These are phyloP conservation scores for Ennomos quercinarius DNA, from an alignment of 2,888 invertebrate species.

Conservation along the genomic window DNA sequence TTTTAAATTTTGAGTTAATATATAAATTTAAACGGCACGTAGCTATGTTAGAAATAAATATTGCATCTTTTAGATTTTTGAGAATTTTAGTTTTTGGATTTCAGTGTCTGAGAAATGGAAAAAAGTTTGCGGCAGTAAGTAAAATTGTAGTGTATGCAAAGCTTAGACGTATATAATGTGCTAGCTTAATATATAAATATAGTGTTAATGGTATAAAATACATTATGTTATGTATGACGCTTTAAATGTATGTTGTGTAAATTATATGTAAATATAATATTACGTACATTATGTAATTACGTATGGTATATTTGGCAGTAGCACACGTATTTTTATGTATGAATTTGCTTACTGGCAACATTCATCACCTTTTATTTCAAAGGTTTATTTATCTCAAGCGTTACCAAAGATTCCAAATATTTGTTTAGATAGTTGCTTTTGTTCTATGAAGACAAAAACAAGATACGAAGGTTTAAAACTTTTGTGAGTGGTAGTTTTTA, in stretches of 20 bases:
- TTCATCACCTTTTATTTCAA: constrained; percentile 11
- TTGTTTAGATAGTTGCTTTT: too few relatives aligned
- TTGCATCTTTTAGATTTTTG: constrained; percentile 58
- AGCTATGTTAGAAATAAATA: constrained; percentile 45
- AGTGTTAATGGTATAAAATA: constrained; percentile 9
- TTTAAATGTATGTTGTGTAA: constrained; percentile 22
- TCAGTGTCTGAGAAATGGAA: constrained; percentile 84
- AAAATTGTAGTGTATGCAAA: constrained; percentile 70
- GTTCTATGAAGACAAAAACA: too few relatives aligned
- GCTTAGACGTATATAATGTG: constrained; percentile 56
- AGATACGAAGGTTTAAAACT: too few relatives aligned
- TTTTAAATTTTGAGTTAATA: constrained; percentile 29
- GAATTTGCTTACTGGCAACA: constrained; percentile 20
- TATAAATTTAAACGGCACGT: constrained; percentile 37
- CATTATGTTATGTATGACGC: constrained; percentile 21
- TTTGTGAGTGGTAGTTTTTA: too few relatives aligned
- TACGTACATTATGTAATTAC: constrained; percentile 13
- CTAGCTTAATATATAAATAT: constrained; percentile 39
- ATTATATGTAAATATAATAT: constrained; percentile 5
- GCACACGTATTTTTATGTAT: constrained; percentile 6
- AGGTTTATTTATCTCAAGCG: too few relatives aligned
- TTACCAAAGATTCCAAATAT: too few relatives aligned
- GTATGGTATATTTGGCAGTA: too few relatives aligned
- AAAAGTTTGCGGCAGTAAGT: constrained; percentile 84
- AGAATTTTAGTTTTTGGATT: constrained; percentile 81